Percentiles rank a stretch among this genome's conserved stretches.
Conservation (phyloP, 2,888 invertebrate genomes). For the Coenonympha arcania region DNA sequence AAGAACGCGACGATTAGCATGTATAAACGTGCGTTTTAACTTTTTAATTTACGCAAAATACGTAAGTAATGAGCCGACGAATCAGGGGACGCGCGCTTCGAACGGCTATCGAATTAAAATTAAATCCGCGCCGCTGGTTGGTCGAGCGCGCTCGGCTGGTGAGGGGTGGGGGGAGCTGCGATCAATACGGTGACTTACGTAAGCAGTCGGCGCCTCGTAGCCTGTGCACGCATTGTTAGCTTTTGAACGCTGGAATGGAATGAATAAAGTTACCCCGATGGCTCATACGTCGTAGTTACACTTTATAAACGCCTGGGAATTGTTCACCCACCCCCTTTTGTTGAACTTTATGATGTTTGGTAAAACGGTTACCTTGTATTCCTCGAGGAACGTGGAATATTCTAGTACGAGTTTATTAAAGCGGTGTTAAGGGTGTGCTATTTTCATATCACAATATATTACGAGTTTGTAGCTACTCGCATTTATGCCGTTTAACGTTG, state of each 20-base stretch:
- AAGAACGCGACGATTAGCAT: conserved; percentile 9
- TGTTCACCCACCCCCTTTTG: background rate
- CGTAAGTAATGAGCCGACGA: conserved; percentile 43
- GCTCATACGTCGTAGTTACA: background rate
- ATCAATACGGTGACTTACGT: conserved; percentile 69
- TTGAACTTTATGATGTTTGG: conserved; percentile 3
- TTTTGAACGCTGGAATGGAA: conserved; percentile 17
- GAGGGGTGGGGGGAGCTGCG: conserved; percentile 36
- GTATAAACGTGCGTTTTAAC: conserved; percentile 18
- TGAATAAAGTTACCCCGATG: conserved; percentile 15
- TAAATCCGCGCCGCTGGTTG: conserved; percentile 57
- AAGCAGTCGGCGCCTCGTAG: conserved; percentile 44
- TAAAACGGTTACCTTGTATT: background rate
- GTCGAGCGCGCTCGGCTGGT: conserved; percentile 34
- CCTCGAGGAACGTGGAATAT: background rate
- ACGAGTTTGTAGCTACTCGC: no score
- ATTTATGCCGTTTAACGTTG: no score
- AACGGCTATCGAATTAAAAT: conserved; percentile 67
- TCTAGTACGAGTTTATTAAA: background rate
- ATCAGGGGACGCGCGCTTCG: conserved; percentile 47
- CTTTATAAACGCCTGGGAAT: background rate
- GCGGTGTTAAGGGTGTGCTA: background rate
- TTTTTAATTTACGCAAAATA: conserved; percentile 24
- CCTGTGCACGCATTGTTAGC: conserved; percentile 24
- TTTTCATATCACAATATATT: no score